A percentile compares a stretch with the other conserved stretches of the same genome.
phyloP scores from a whole-genome alignment of 2,888 invertebrate genomes.

The Sphaerophoria rueppellii region DNA sequence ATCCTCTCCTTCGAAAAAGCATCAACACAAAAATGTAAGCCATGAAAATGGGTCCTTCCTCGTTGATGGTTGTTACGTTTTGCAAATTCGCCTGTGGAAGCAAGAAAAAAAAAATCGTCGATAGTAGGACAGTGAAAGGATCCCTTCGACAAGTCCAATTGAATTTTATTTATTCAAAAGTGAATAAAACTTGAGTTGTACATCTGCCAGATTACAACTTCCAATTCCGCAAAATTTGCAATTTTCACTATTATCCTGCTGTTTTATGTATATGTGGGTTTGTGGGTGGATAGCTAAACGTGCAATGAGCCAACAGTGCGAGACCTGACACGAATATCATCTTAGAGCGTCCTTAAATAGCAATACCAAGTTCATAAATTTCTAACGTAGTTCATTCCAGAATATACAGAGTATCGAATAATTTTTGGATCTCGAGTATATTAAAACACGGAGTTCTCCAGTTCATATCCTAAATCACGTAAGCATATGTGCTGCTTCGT shows the following conservation, averaged over 20 bases:
- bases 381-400: constrained; percentile 38
- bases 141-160: constrained; percentile 66
- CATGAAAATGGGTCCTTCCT: constrained; percentile 39
- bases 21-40: constrained; percentile 15
- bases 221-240: constrained; percentile 52
- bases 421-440: constrained; percentile 28
- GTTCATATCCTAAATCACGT: constrained; percentile 54
- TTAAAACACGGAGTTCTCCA: constrained; percentile 34
- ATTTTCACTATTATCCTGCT: constrained; percentile 43
- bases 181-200: constrained; percentile 66
- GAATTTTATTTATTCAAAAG: constrained; percentile 72
- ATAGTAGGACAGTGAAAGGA: constrained; percentile 9
- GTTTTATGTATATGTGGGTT: background rate
- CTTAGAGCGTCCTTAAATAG: constrained; percentile 7
- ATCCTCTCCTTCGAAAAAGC: constrained; percentile 29
- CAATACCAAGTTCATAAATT: constrained; percentile 61
- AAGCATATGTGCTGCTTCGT: constrained; percentile 21
- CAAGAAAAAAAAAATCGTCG: constrained; percentile 8
- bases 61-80: constrained; percentile 2
- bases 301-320: constrained; percentile 13
- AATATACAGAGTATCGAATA: constrained; percentile 67
- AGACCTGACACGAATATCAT: constrained; percentile 5
- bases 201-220: constrained; percentile 65
- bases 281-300: background rate
- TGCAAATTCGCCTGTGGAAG: constrained; percentile 17